Base-by-base conservation (phyloP, 2,797 vertebrate species). In the Coreius guichenoti region DNA sequence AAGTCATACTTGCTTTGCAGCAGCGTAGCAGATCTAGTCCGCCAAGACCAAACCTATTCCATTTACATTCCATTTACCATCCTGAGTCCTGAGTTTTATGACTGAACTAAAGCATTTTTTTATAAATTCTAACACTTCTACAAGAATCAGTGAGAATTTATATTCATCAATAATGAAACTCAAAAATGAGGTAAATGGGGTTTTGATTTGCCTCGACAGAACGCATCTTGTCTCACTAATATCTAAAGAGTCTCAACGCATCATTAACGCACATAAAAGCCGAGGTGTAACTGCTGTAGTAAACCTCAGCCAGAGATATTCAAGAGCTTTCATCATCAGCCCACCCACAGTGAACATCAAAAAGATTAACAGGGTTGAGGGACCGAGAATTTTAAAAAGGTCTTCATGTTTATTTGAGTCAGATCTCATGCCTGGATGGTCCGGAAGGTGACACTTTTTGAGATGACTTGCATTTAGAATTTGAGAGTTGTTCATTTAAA, bases 231-330 rank as follows among this genome's bases (percentile, higher is more conserved):
- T 67, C 83, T 72, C 45, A 58, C 47, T 36, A 81, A 81, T 72
- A 84, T 86, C 75, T 85, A 87, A 77, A 56, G n/a, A 86, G 47
- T 23, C 21, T 21, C 14, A 56, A 39, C 49, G 49, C 65, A 77
- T 84, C 78, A 78, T 82, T 87, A 84, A 85, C 43, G 69, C 82
- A 61, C 31, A 68, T 68, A n/a, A 79, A 81, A 87, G 67, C 80
- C 47, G 63, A 33, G 45, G 49, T 67, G 49, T 29, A 75, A 68
- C 65, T 72, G 45, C 56, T 51, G 65, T 63, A 14, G 45, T 79
- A 81, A 85, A 89, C 86, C 69, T 80, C 45, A 74, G n/a, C 54
- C 49, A 58, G 69, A 68, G 72, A 74, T 76, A 67, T 75, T 56
- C 56, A 56, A 79, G 83, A 39, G 77, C 58, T 84, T 80, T 33